A percentile compares a stretch with the other conserved stretches of the same genome.
These are phyloP conservation scores for Lymantria dispar DNA, from an alignment of 2,888 invertebrate genomes.

Conservation along the genomic window DNA sequence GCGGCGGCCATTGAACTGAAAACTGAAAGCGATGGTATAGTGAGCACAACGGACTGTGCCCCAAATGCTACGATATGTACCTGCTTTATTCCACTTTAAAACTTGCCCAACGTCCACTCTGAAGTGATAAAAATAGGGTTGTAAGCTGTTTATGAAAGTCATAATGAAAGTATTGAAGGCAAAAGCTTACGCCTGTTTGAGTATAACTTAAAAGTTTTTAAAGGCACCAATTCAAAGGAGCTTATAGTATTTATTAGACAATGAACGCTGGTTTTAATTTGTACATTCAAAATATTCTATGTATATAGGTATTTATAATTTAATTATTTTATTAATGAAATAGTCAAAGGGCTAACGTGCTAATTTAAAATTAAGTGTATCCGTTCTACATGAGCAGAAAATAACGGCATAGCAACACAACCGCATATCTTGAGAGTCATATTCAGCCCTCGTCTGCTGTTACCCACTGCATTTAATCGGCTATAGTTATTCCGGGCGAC, in stretches of 20 bases:
- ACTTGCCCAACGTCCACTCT: conserved; percentile 35
- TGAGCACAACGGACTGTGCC: conserved; percentile 31
- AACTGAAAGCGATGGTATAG: conserved; percentile 45
- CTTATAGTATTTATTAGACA: too few species aligned
- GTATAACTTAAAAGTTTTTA: background rate
- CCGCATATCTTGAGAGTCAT: conserved; percentile 32
- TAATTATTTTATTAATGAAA: conserved; percentile 5
- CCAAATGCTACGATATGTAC: conserved; percentile 32
- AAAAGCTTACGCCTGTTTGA: background rate
- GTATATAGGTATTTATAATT: background rate
- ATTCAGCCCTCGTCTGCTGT: conserved; percentile 41
- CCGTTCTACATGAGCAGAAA: conserved; percentile 37
- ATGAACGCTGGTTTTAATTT: too few species aligned
- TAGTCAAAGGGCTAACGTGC: conserved; percentile 12
- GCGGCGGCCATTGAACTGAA: conserved; percentile 60
- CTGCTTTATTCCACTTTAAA: conserved; percentile 34
- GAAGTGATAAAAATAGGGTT: conserved; percentile 38
- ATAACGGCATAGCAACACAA: conserved; percentile 39
- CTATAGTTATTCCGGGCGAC: conserved; percentile 78
- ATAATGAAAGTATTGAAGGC: conserved; percentile 7
- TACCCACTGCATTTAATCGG: conserved; percentile 66
- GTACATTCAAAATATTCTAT: background rate
- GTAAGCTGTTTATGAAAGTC: conserved; percentile 22
- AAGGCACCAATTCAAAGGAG: too few species aligned
- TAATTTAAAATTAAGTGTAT: conserved; percentile 32